Evolutionary conservation across 2,797 vertebrate species (phyloP), one percentile per base, ranked within the genome.

Genomic region (Dendrocincla tyrannina): DNA sequence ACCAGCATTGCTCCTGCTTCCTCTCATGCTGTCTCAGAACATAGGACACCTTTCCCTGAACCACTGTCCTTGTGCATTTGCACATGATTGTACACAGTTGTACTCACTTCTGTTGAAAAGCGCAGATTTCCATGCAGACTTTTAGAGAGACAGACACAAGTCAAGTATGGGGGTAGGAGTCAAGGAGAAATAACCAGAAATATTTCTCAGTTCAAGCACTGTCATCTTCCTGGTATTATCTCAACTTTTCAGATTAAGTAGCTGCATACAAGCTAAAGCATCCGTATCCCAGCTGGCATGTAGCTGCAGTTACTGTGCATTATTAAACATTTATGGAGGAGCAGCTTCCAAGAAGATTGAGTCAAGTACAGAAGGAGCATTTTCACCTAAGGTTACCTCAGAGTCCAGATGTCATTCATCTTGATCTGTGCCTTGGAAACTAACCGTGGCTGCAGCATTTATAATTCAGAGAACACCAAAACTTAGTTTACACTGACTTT

Each of bases 241-340:
- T 80, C 70, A 46, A 0, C 14, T 56, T 67, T 79, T 69, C 81
- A 50, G 35, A 83, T 42, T 64, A 68, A 91, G 59, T 27, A 60
- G 44, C 49, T 89, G 62, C n/a, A 19, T 39, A 52, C 42, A 35
- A 94, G 60, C 53, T 74, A 73, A 87, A 83, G 32, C 39, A 76
- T 32, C 42, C 42, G 2, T 41, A 47, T 42, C 74, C 44, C 84
- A 94, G 20, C 25, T 89, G 86, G 37, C 12, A 1, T 44, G 35
- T 85, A 25, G 77, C 82, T 72, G 53, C 70, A 79, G 59, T 88
- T 94, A 68, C 68, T 69, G 50, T 39, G 35, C 35, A 9, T 68
- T 66, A 63, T 95, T 95, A 91, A 95, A 90, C 28, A 56, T 93
- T 96, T 68, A 85, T 58, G 41, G 52, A 77, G 37, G 19, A 88